These are phyloP conservation scores for Xenopus borealis DNA, from an alignment of 2,113 vertebrate genomes.

Conservation along the genomic window DNA sequence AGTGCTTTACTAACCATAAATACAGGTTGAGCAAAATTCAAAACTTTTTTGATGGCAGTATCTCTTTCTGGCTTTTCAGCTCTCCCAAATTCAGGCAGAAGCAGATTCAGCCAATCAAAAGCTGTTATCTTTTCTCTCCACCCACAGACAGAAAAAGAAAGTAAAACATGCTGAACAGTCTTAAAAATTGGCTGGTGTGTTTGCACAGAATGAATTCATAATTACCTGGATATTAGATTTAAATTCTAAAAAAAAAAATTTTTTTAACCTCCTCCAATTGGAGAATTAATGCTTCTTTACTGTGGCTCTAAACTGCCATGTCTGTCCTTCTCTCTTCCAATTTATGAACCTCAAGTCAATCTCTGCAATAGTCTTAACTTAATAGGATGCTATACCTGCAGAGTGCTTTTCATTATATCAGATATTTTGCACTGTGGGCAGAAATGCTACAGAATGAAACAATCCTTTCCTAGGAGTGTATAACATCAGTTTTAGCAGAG, in stretches of 20 bases:
- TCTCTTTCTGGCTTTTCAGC: too few relatives aligned
- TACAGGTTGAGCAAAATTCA: too few relatives aligned
- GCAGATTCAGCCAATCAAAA: too few relatives aligned
- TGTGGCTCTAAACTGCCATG: conserved; percentile 26
- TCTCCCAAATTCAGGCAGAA: too few relatives aligned
- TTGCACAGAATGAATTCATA: conserved; percentile 8
- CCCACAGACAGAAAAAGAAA: too few relatives aligned
- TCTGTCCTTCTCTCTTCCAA: conserved; percentile 25
- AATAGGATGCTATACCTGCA: conserved; percentile 27
- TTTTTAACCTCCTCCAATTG: neutral
- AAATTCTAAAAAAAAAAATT: conserved; percentile 14
- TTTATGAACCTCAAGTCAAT: conserved; percentile 40
- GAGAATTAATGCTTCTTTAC: conserved; percentile 22
- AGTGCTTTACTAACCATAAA: too few relatives aligned
- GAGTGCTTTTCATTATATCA: conserved; percentile 11
- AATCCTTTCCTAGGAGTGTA: conserved; percentile 30
- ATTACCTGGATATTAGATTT: conserved; percentile 25
- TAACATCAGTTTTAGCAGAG: conserved; percentile 12
- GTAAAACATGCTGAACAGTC: too few relatives aligned
- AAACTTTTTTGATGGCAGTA: too few relatives aligned
- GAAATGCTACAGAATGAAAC: conserved; percentile 27
- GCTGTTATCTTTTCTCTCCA: too few relatives aligned
- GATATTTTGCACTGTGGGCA: conserved; percentile 30
- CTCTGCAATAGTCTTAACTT: conserved; percentile 33
- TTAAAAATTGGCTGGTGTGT: too few relatives aligned